Evolutionary conservation across 2,888 invertebrate species (phyloP).

Genomic region (Parthenolecanium corni): DNA sequence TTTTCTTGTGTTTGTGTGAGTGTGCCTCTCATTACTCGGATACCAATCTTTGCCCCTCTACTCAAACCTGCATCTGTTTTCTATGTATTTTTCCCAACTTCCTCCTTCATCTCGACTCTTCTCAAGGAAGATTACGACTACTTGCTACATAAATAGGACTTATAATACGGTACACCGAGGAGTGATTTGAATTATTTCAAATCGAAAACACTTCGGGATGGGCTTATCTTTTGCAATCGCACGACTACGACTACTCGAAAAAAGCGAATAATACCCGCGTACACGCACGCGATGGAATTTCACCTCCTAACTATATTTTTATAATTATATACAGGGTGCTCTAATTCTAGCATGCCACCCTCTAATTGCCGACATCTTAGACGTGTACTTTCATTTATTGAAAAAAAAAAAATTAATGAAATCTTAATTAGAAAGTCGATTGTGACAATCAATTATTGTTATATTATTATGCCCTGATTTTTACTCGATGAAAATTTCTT

Average conservation of each 20-base stretch:
- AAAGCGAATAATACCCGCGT: slow-evolving; percentile 19
- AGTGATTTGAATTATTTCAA: slow-evolving; percentile 26
- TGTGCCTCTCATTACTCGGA: no score
- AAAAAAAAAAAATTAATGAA: no score
- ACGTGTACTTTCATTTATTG: no score
- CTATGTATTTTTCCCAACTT: neutral
- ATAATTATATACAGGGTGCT: slow-evolving; percentile 1
- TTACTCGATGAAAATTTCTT: no score
- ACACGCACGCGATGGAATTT: slow-evolving; percentile 27
- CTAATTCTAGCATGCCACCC: no score
- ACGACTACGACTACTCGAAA: slow-evolving; percentile 26
- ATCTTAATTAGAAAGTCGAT: no score
- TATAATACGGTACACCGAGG: slow-evolving; percentile 1
- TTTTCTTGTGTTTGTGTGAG: neutral
- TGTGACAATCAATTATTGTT: no score
- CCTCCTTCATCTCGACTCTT: neutral
- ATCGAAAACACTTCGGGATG: slow-evolving; percentile 27
- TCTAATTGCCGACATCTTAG: neutral
- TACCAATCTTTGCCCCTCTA: neutral
- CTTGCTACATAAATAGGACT: slow-evolving; percentile 9
- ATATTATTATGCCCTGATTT: no score
- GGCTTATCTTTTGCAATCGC: slow-evolving; percentile 27
- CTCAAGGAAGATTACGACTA: slow-evolving; percentile 19
- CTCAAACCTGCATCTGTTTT: neutral
- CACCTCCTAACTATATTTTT: slow-evolving; percentile 21